These are phyloP conservation scores for Galerucella calmariensis DNA, from an alignment of 2,888 invertebrate species.

Conservation along the genomic window DNA sequence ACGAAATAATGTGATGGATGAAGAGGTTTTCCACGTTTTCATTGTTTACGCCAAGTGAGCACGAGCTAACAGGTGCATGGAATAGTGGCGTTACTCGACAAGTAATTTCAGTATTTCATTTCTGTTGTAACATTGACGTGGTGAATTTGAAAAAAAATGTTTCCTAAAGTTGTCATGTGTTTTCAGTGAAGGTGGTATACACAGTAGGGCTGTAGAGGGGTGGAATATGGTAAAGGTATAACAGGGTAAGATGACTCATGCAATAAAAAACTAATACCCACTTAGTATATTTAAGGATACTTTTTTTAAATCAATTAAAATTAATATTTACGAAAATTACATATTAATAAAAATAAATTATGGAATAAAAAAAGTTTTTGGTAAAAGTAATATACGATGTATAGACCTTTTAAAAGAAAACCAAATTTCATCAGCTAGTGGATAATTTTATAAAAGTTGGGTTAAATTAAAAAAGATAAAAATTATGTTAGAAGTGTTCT, in stretches of 20 bases:
- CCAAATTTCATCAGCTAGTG: no score
- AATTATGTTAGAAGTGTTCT: no score
- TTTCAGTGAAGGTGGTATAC: not conserved
- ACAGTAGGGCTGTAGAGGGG: slow-evolving; percentile 12
- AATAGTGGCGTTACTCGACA: slow-evolving; percentile 49
- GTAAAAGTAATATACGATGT: no score
- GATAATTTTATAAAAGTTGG: not conserved
- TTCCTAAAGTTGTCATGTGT: not conserved
- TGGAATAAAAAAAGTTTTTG: no score
- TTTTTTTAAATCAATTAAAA: no score
- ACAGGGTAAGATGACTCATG: slow-evolving; percentile 26
- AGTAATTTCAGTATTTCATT: slow-evolving; percentile 53
- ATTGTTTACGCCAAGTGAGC: slow-evolving; percentile 56
- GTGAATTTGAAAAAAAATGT: slow-evolving; percentile 12
- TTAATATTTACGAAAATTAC: no score
- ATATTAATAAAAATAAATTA: no score
- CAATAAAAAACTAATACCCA: not conserved
- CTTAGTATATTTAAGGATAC: no score
- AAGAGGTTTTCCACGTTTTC: slow-evolving; percentile 49
- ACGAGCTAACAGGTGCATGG: slow-evolving; percentile 55
- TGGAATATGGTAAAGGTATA: slow-evolving; percentile 25
- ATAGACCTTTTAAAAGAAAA: no score
- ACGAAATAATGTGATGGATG: slow-evolving; percentile 18
- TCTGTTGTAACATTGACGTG: slow-evolving; percentile 51
- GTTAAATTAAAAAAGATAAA: not conserved